A percentile compares a stretch with the other conserved stretches of the same genome.
Conservation (phyloP, 2,888 invertebrate species). For the Drosophila quinaria region DNA sequence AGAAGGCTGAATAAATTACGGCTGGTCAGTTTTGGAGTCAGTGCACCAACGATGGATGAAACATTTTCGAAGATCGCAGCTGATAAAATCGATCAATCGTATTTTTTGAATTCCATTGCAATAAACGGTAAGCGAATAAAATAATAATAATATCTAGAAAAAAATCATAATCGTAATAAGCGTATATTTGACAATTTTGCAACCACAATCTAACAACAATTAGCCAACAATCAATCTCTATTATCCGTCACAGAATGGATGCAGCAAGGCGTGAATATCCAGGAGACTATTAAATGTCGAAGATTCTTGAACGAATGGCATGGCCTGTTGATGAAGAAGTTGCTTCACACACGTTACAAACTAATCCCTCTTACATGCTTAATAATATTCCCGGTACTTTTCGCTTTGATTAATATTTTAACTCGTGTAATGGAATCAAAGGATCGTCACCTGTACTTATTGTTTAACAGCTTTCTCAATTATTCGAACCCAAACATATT, state of each 20-base stretch:
- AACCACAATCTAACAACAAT: too few species aligned
- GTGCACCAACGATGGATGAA: constrained; percentile 93
- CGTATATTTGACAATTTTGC: too few species aligned
- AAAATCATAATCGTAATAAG: neutral
- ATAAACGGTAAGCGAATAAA: constrained; percentile 5
- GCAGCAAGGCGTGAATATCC: neutral
- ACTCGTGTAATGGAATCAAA: neutral
- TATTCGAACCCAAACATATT: constrained; percentile 9
- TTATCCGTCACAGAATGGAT: constrained; percentile 7
- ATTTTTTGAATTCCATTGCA: neutral
- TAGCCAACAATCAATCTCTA: too few species aligned
- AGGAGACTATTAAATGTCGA: constrained; percentile 3
- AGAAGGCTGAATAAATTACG: constrained; percentile 87
- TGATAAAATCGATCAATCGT: constrained; percentile 65
- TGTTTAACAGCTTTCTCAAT: neutral
- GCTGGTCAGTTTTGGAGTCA: constrained; percentile 91
- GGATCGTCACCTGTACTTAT: too few species aligned
- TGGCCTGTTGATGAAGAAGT: constrained; percentile 89
- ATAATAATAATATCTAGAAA: too few species aligned
- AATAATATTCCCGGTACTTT: constrained; percentile 56
- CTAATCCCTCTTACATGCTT: constrained; percentile 70
- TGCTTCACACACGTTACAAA: constrained; percentile 88
- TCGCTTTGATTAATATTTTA: rapidly evolving
- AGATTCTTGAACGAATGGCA: constrained; percentile 85
- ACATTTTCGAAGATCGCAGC: constrained; percentile 90